A percentile compares a stretch with the other conserved stretches of the same genome.
phyloP scores from a whole-genome alignment of 2,888 invertebrate species.

The Scaptomyza reducta region DNA sequence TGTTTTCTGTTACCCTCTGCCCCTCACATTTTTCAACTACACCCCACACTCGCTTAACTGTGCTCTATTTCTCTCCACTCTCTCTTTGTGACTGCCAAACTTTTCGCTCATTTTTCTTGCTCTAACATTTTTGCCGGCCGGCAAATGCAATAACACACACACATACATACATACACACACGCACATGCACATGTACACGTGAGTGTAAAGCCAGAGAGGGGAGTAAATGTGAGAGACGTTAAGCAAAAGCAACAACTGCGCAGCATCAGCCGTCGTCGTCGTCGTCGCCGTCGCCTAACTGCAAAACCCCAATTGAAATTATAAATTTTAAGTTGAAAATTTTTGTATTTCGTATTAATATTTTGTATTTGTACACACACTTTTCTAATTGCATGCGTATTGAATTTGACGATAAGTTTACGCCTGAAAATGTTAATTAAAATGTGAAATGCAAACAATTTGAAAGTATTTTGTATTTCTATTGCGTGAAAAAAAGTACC shows the following conservation, averaged over 20 bases:
- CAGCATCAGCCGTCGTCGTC: neutral
- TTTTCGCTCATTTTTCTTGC: slow-evolving; percentile 30
- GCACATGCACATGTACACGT: slow-evolving; percentile 1
- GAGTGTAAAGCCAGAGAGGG: slow-evolving; percentile 2
- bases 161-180: slow-evolving; percentile 6
- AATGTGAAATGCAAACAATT: slow-evolving; percentile 66
- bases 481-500: neutral
- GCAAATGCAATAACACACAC: slow-evolving; percentile 46
- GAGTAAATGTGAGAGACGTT: slow-evolving; percentile 15
- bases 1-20: slow-evolving; percentile 54
- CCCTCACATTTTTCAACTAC: neutral
- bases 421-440: slow-evolving; percentile 80
- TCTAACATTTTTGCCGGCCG: slow-evolving; percentile 61
- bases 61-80: slow-evolving; percentile 9
- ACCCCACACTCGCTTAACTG: slow-evolving; percentile 8
- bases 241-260: slow-evolving; percentile 1
- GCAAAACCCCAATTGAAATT: slow-evolving; percentile 31
- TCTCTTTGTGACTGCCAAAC: slow-evolving; percentile 16
- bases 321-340: slow-evolving; percentile 39
- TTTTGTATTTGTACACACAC: slow-evolving; percentile 54
- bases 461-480: slow-evolving; percentile 10
- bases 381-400: slow-evolving; percentile 71
- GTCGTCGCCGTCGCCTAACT: neutral
- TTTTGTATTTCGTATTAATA: slow-evolving; percentile 43
- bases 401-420: slow-evolving; percentile 61